Percentiles rank a stretch among this genome's conserved stretches.
Evolutionary conservation across 1,140 invertebrate species (phyloP).

Genomic region (Platyscapa corneri): DNA sequence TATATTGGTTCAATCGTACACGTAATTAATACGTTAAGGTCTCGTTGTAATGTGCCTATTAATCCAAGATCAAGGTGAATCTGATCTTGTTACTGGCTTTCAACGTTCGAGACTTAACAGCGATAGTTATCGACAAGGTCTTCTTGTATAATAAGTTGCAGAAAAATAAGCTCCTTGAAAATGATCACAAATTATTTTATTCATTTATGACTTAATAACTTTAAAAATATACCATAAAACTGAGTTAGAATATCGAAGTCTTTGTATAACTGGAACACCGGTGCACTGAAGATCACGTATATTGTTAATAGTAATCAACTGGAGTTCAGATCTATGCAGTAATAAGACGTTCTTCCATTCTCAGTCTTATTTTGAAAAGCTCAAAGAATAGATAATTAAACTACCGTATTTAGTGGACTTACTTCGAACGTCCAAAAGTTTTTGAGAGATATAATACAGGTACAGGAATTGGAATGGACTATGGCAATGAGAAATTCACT

Average conservation of each 20-base stretch:
- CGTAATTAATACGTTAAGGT: neutral
- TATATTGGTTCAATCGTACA: neutral
- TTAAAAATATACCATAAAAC: neutral
- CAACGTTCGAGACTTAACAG: neutral
- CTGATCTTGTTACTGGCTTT: neutral
- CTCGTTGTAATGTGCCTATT: neutral
- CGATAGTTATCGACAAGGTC: neutral
- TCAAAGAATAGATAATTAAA: neutral
- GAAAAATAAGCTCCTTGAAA: neutral
- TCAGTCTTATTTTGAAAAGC: neutral
- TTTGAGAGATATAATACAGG: neutral
- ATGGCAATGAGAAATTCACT: neutral
- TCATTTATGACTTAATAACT: constrained; percentile 22
- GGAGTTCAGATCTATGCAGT: neutral
- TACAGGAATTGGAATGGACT: neutral
- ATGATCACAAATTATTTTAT: neutral
- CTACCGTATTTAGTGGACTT: neutral
- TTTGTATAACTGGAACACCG: neutral
- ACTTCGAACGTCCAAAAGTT: neutral
- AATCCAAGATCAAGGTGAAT: neutral
- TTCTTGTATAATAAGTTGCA: neutral
- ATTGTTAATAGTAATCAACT: neutral
- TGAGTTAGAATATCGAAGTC: neutral
- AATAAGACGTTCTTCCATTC: neutral
- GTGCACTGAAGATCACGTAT: neutral